These are phyloP conservation scores for Sarcophilus harrisii DNA, from an alignment of 2,797 vertebrate species.

Conservation along the genomic window DNA sequence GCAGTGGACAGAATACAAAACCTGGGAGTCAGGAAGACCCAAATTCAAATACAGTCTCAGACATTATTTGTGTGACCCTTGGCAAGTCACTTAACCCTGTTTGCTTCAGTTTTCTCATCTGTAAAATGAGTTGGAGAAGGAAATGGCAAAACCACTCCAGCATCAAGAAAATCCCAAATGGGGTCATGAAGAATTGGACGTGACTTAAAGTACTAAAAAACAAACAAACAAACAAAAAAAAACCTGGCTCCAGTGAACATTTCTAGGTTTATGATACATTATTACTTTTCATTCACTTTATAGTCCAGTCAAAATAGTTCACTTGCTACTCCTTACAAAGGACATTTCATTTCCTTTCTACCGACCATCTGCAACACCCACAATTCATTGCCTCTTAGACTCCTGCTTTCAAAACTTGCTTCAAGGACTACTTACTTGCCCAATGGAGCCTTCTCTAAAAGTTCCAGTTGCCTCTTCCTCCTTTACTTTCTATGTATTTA, in stretches of 20 bases:
- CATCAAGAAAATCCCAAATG: neutral
- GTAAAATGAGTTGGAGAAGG: neutral
- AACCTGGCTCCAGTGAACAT: neutral
- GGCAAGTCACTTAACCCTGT: neutral
- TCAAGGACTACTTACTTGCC: neutral
- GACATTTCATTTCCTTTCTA: neutral
- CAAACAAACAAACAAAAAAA: no score
- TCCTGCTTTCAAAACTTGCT: neutral
- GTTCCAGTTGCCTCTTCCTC: neutral
- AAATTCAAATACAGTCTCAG: neutral
- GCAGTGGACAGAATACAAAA: neutral
- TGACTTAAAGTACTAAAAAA: neutral
- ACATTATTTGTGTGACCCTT: neutral
- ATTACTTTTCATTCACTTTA: neutral
- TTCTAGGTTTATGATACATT: neutral
- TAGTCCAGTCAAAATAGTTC: neutral
- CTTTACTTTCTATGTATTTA: neutral
- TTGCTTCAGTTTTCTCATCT: neutral
- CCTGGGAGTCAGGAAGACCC: neutral
- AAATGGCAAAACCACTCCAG: neutral
- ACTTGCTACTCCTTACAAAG: neutral
- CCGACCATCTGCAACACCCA: neutral
- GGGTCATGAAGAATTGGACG: neutral
- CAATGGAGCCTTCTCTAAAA: neutral
- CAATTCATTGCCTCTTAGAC: neutral